These are phyloP conservation scores for Phainopepla nitens DNA, from an alignment of 2,113 vertebrate species.

Conservation along the genomic window DNA sequence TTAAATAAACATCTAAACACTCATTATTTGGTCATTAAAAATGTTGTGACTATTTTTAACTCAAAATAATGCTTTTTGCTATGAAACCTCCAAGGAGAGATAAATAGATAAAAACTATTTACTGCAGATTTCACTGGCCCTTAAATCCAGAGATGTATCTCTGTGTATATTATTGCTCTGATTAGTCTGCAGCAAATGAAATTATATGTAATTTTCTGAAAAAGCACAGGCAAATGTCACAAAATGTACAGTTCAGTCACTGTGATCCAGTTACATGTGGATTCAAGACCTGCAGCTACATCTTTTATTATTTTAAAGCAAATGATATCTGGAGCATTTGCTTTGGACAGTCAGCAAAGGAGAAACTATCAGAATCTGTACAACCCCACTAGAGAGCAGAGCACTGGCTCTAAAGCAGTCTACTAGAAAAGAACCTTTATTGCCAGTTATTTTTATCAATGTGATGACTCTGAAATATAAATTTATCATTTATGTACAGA, in stretches of 20 bases:
- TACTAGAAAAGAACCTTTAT: background rate
- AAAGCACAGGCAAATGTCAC: background rate
- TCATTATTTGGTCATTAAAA: background rate
- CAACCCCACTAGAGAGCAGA: background rate
- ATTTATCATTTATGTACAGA: background rate
- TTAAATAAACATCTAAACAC: background rate
- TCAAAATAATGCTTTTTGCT: background rate
- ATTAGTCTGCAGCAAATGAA: slow-evolving; percentile 14
- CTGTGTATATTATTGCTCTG: background rate
- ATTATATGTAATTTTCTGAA: background rate
- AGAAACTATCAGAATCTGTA: background rate
- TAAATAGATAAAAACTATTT: background rate
- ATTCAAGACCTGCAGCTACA: background rate
- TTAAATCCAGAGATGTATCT: background rate
- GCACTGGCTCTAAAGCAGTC: background rate
- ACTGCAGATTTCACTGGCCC: background rate
- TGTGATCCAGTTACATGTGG: background rate
- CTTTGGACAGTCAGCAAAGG: background rate
- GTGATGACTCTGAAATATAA: background rate
- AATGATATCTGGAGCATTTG: background rate
- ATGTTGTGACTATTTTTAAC: background rate
- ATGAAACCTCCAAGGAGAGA: background rate
- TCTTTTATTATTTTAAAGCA: background rate
- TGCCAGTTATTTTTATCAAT: background rate
- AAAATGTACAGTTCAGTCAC: background rate